Percentiles rank a stretch among this genome's conserved stretches.
phyloP scores from a whole-genome alignment of 2,888 invertebrate species.

The Ceramica pisi region DNA sequence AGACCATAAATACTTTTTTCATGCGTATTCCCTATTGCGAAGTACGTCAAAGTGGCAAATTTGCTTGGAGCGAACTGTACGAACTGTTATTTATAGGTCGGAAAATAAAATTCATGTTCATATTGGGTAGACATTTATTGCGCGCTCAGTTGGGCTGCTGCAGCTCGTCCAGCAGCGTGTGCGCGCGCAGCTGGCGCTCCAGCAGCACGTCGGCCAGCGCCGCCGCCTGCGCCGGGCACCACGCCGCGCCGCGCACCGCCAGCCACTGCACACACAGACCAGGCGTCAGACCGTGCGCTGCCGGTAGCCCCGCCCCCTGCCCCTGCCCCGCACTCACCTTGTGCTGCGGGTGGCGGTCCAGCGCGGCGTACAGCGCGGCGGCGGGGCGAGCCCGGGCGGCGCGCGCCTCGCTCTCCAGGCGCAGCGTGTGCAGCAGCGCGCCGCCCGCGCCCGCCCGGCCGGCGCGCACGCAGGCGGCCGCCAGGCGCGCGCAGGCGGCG shows the following conservation, averaged over 20 bases:
- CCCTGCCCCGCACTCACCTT: constrained; percentile 24
- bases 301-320: constrained; percentile 54
- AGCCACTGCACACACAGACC: constrained; percentile 66
- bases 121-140: constrained; percentile 29
- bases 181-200: constrained; percentile 76
- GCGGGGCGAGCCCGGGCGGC: constrained; percentile 16
- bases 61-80: too few species aligned
- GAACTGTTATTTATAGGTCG: background rate
- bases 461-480: constrained; percentile 42
- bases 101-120: constrained; percentile 6
- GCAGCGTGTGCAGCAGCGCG: constrained; percentile 52
- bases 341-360: constrained; percentile 43
- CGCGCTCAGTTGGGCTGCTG: background rate
- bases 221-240: constrained; percentile 68
- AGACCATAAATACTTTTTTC: too few species aligned
- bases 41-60: too few species aligned
- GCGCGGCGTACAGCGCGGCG: constrained; percentile 38
- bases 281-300: too few species aligned
- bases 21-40: too few species aligned
- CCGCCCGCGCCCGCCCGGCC: constrained; percentile 47
- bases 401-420: constrained; percentile 52
- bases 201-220: constrained; percentile 81
- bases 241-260: constrained; percentile 48
- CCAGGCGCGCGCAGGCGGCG: constrained; percentile 53
- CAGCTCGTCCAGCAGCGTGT: constrained; percentile 94